Conservation (phyloP, 2,113 vertebrate genomes). For the Parus major region DNA sequence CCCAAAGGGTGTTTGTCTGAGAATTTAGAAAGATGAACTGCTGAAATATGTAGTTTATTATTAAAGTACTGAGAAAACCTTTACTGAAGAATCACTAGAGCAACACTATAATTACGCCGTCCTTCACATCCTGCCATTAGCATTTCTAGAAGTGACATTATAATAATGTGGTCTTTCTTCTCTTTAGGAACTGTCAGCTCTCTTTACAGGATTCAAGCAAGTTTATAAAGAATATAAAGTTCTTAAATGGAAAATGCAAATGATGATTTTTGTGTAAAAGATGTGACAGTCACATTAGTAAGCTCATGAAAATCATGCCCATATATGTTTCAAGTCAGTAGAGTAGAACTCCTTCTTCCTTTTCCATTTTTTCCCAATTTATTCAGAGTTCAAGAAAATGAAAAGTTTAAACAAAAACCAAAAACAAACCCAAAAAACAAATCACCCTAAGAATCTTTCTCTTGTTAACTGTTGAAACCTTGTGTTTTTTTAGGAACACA, state of each 20-base stretch:
- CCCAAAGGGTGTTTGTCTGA: constrained; percentile 17
- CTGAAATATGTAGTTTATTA: constrained; percentile 56
- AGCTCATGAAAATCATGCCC: neutral
- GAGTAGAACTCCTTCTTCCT: neutral
- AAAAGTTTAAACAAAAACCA: neutral
- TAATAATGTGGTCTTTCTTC: constrained; percentile 39
- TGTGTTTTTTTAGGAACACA: neutral
- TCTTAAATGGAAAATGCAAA: constrained; percentile 56
- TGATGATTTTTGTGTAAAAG: constrained; percentile 15
- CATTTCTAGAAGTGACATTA: constrained; percentile 60
- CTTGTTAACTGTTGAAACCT: neutral
- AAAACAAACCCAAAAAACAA: no score
- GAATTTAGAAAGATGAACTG: constrained; percentile 34
- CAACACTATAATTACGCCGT: constrained; percentile 54
- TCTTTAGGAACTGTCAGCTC: constrained; percentile 45
- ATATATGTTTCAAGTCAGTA: neutral
- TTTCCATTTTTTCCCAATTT: neutral
- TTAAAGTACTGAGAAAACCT: constrained; percentile 61
- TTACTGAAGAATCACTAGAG: constrained; percentile 19
- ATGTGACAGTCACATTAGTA: constrained; percentile 4
- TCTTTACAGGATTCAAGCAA: constrained; percentile 45
- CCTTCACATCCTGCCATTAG: constrained; percentile 63
- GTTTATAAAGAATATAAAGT: constrained; percentile 42
- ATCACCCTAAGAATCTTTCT: neutral
- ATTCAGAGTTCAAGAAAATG: neutral